phyloP scores from a whole-genome alignment of 1,140 invertebrate genomes.

The Agraylea sexmaculata region DNA sequence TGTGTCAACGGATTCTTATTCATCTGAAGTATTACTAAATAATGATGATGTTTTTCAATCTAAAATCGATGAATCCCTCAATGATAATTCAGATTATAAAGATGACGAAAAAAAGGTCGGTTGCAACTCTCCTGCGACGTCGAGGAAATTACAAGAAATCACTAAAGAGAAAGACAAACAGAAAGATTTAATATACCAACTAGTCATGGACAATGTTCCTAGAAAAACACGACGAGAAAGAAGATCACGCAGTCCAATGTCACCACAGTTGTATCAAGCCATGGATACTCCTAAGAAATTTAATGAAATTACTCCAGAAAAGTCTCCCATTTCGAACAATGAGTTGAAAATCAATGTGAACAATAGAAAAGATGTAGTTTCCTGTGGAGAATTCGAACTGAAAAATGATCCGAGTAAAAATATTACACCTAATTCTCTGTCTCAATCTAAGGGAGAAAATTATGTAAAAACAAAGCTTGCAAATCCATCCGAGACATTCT shows the following conservation, averaged over 20 bases:
- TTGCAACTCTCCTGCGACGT: slow-evolving; percentile 37
- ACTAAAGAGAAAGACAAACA: slow-evolving; percentile 54
- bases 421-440: too few species aligned
- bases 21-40: not conserved
- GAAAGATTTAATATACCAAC: slow-evolving; percentile 59
- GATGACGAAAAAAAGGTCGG: slow-evolving; percentile 23
- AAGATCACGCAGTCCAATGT: slow-evolving; percentile 16
- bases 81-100: slow-evolving; percentile 12
- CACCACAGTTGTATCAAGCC: not conserved
- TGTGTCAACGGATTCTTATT: not conserved
- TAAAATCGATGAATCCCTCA: slow-evolving; percentile 12
- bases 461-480: slow-evolving; percentile 10
- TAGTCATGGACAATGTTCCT: slow-evolving; percentile 66
- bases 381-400: too few species aligned
- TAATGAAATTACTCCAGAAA: not conserved
- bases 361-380: too few species aligned
- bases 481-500: slow-evolving; percentile 22
- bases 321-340: slow-evolving; percentile 9
- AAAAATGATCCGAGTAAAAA: too few species aligned
- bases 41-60: not conserved
- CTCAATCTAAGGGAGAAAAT: too few species aligned
- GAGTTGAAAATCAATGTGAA: slow-evolving; percentile 17
- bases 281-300: not conserved
- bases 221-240: slow-evolving; percentile 43
- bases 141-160: slow-evolving; percentile 50